Evolutionary conservation across 1,140 invertebrate species (phyloP).

Genomic region (Octopus bimaculoides): DNA sequence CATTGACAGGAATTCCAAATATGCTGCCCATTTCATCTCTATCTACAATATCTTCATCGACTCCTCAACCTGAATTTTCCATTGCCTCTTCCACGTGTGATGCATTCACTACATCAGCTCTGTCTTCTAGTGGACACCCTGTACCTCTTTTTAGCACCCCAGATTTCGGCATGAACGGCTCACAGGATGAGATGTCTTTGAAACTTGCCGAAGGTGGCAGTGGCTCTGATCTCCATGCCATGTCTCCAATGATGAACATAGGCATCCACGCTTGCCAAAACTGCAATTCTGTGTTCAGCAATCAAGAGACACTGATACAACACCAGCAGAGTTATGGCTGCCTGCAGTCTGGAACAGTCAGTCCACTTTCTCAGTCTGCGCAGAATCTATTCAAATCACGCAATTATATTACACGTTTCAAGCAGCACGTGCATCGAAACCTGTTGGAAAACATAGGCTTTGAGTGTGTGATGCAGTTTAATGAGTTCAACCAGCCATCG

Average conservation of each 20-base stretch:
- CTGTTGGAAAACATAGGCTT: conserved; percentile 90
- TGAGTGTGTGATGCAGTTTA: conserved; percentile 94
- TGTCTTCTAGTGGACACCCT: conserved; percentile 24
- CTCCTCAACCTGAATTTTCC: conserved; percentile 23
- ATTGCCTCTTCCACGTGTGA: conserved; percentile 18
- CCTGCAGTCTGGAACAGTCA: conserved; percentile 43
- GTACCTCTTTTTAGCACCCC: conserved; percentile 25
- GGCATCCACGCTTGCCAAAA: neutral
- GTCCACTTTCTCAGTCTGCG: conserved; percentile 28
- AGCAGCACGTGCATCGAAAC: conserved; percentile 82
- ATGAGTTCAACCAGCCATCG: conserved; percentile 79
- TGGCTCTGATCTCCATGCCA: conserved; percentile 17
- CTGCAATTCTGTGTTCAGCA: conserved; percentile 76
- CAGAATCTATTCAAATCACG: conserved; percentile 62
- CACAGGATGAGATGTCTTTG: neutral
- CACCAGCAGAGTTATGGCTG: conserved; percentile 81
- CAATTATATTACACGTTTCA: conserved; percentile 59
- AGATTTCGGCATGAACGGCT: conserved; percentile 18
- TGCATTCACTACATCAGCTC: conserved; percentile 16
- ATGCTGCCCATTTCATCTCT: conserved; percentile 7
- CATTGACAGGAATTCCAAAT: conserved; percentile 6
- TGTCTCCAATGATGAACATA: neutral
- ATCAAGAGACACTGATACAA: conserved; percentile 74
- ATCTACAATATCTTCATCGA: neutral
- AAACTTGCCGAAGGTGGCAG: conserved; percentile 18